Conservation (phyloP, 2,113 vertebrate genomes). For the Crocuta crocuta region DNA sequence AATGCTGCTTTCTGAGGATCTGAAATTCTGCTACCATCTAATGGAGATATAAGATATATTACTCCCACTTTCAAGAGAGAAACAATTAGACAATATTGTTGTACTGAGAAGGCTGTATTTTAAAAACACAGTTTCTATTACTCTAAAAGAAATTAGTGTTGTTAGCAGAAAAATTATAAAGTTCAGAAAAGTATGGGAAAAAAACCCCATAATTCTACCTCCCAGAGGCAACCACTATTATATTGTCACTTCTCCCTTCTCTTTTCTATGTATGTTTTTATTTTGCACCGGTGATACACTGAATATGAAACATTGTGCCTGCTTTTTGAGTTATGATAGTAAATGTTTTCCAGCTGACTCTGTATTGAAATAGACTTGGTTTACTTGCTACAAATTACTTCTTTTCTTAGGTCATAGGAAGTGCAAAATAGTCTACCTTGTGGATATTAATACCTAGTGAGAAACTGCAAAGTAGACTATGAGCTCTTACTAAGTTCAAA, state of each 20-base stretch:
- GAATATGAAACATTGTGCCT: slow-evolving; percentile 32
- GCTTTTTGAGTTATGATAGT: background rate
- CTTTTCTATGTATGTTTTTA: slow-evolving; percentile 9
- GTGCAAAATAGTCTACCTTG: background rate
- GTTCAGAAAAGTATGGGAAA: background rate
- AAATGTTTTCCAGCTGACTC: slow-evolving; percentile 14
- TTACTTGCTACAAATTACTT: background rate
- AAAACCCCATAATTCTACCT: background rate
- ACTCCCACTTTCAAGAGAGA: background rate
- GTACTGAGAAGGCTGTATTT: background rate
- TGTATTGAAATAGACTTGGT: slow-evolving; percentile 9
- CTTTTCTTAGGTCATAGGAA: slow-evolving; percentile 31
- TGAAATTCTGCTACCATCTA: slow-evolving; percentile 16
- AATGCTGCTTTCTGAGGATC: background rate
- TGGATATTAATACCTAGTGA: background rate
- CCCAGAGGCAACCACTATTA: background rate
- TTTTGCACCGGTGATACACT: slow-evolving; percentile 20
- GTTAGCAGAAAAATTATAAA: slow-evolving; percentile 30
- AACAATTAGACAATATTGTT: background rate
- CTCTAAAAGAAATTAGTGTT: background rate
- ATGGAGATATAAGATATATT: background rate
- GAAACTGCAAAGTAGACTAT: background rate
- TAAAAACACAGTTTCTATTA: background rate
- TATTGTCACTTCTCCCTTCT: background rate
- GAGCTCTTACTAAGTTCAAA: background rate